Percentiles rank a stretch among this genome's conserved stretches.
phyloP scores from a whole-genome alignment of 2,797 vertebrate species.

The Euphonia xanthogaster region DNA sequence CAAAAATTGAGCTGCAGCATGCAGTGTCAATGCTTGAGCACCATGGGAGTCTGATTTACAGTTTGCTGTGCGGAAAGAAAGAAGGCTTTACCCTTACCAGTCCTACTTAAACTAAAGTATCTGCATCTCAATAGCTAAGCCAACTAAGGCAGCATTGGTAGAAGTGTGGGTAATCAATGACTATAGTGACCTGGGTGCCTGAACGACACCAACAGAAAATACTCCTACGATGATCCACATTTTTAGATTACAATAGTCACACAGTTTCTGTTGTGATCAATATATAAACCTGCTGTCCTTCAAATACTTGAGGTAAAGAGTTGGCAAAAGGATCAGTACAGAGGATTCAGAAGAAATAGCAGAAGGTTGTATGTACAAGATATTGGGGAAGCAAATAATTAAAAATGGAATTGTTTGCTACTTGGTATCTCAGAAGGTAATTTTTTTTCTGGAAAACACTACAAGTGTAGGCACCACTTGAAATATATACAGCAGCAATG shows the following conservation, averaged over 20 bases:
- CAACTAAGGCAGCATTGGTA: neutral
- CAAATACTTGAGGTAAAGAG: neutral
- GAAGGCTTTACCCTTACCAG: neutral
- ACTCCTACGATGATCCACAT: neutral
- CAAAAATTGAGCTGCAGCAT: neutral
- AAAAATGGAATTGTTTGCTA: neutral
- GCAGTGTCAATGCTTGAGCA: neutral
- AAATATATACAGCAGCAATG: neutral
- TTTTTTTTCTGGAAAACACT: neutral
- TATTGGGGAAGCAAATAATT: neutral
- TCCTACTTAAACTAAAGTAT: neutral
- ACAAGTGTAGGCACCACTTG: neutral
- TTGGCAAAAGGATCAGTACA: neutral
- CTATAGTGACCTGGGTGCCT: neutral
- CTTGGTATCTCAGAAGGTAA: neutral
- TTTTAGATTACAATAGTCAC: neutral
- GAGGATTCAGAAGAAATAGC: neutral
- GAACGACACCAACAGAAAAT: neutral
- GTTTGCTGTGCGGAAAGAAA: neutral
- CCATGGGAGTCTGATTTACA: neutral
- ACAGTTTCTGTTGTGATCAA: neutral
- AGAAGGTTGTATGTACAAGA: neutral
- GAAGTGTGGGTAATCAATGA: neutral
- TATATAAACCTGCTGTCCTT: neutral
- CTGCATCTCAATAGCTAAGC: neutral